These are phyloP conservation scores for Petrocephalus microphthalmus DNA, from an alignment of 2,113 vertebrate genomes.

Conservation along the genomic window DNA sequence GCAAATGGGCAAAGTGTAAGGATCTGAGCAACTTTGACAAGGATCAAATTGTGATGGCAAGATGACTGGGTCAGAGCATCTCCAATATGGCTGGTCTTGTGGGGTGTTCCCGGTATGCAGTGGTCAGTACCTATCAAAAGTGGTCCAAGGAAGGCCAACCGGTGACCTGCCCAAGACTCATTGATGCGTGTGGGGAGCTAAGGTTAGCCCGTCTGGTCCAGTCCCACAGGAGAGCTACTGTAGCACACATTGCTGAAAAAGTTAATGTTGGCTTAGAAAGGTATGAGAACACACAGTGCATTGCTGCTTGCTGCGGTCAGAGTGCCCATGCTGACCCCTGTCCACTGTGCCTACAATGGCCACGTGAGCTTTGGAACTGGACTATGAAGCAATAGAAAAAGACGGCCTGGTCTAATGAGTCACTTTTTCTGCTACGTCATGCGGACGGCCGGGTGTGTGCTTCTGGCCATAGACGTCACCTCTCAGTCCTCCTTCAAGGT, in stretches of 20 bases:
- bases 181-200: not conserved
- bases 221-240: not conserved
- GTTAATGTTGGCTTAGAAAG: not conserved
- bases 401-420: not conserved
- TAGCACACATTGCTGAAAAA: not conserved
- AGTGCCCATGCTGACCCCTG: not conserved
- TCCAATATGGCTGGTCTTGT: not conserved
- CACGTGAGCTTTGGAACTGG: not conserved
- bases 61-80: not conserved
- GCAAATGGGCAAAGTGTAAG: too few species aligned
- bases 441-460: not conserved
- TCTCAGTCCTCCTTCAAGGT: not conserved
- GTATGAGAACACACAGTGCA: not conserved
- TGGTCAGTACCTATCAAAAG: not conserved
- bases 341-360: not conserved
- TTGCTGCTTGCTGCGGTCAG: not conserved
- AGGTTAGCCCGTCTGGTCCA: not conserved
- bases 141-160: not conserved
- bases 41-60: not conserved
- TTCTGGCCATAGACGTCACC: not conserved
- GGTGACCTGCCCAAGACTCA: not conserved
- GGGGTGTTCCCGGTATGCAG: not conserved
- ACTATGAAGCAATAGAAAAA: not conserved
- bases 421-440: not conserved
- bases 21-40: not conserved